Evolutionary conservation across 2,888 invertebrate species (phyloP).

Genomic region (Leptinotarsa peninsularis): DNA sequence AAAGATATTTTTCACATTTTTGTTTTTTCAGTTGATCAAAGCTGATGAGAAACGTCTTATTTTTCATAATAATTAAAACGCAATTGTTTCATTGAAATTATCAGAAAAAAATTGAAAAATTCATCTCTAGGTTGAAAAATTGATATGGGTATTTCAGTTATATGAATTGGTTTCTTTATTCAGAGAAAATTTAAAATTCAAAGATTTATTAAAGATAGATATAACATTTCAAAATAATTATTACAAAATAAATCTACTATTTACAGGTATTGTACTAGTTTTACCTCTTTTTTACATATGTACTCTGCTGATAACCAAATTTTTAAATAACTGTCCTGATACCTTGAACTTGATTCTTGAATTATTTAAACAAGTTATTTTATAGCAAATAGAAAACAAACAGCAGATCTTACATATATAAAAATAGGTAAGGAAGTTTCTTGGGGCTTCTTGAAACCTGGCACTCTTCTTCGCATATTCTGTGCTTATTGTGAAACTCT

Average conservation of each 20-base stretch:
- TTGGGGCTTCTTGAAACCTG: conserved; percentile 4
- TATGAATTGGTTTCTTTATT: too few species aligned
- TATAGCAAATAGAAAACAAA: conserved; percentile 15
- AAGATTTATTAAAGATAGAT: conserved; percentile 8
- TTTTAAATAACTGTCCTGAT: conserved; percentile 22
- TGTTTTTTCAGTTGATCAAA: too few species aligned
- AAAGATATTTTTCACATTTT: too few species aligned
- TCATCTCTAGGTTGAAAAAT: too few species aligned
- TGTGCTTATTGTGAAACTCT: conserved; percentile 17
- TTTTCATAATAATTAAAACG: too few species aligned
- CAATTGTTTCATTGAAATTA: too few species aligned
- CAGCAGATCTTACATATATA: conserved; percentile 14
- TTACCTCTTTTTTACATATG: conserved; percentile 10
- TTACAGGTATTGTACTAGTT: conserved; percentile 7
- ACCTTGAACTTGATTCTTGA: conserved; percentile 22
- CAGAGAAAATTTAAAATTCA: conserved; percentile 5
- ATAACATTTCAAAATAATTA: conserved; percentile 19
- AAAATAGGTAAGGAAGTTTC: neutral
- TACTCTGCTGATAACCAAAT: conserved; percentile 22
- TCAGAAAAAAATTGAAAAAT: too few species aligned
- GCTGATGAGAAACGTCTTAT: too few species aligned
- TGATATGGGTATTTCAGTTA: too few species aligned
- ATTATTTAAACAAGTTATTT: conserved; percentile 16
- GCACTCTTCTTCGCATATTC: conserved; percentile 8
- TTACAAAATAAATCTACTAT: conserved; percentile 16